phyloP scores from a whole-genome alignment of 1,140 invertebrate genomes.

The Acarapis woodi region DNA sequence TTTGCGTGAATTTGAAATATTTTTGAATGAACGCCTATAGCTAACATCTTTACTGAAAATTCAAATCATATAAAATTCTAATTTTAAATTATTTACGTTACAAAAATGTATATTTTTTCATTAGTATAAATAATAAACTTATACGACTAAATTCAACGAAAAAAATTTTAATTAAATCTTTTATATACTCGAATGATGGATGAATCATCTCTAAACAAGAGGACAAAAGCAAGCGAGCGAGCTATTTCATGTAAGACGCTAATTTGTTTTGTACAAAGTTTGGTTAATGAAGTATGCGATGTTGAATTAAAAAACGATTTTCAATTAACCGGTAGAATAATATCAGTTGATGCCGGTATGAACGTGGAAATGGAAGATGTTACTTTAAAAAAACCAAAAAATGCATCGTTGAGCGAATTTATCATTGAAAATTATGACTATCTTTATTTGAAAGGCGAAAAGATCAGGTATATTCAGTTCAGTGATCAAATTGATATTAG shows the following conservation, averaged over 20 bases:
- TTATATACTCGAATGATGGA: no score
- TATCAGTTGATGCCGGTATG: slow-evolving; percentile 7
- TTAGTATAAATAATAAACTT: no score
- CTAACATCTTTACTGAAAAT: no score
- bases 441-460: slow-evolving; percentile 8
- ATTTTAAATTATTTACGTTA: no score
- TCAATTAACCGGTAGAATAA: slow-evolving; percentile 1
- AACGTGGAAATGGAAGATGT: slow-evolving; percentile 6
- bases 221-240: slow-evolving; percentile 3
- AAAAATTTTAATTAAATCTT: no score
- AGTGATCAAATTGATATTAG: slow-evolving; percentile 6
- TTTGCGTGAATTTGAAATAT: no score
- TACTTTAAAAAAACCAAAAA: background rate
- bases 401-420: background rate
- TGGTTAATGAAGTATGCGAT: background rate
- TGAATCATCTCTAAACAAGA: no score
- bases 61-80: no score
- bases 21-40: no score
- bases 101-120: no score
- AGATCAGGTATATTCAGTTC: slow-evolving; percentile 6
- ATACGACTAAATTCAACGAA: no score
- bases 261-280: slow-evolving; percentile 7
- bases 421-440: slow-evolving; percentile 4
- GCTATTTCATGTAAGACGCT: slow-evolving; percentile 3
- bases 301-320: slow-evolving; percentile 7